These are phyloP conservation scores for Dreissena polymorpha DNA, from an alignment of 1,140 invertebrate species.

Conservation along the genomic window DNA sequence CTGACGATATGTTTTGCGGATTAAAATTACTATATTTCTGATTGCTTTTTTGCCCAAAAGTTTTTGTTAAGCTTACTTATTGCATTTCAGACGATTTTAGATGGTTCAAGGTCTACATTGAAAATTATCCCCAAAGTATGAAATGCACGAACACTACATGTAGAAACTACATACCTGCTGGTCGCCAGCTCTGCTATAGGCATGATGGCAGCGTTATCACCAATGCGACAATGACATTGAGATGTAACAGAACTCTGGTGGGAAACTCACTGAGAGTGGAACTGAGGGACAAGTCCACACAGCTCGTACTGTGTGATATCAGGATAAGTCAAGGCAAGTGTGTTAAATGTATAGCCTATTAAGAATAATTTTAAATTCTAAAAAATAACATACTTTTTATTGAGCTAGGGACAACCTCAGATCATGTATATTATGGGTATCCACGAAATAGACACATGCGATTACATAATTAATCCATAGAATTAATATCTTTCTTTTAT, in stretches of 20 bases:
- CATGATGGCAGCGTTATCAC: neutral
- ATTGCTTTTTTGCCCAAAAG: too few species aligned
- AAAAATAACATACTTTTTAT: neutral
- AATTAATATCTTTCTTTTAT: neutral
- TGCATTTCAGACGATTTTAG: slow-evolving; percentile 15
- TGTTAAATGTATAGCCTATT: neutral
- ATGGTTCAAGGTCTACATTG: slow-evolving; percentile 5
- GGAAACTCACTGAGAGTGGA: slow-evolving; percentile 23
- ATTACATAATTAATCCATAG: neutral
- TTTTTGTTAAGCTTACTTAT: too few species aligned
- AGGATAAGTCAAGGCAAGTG: slow-evolving; percentile 13
- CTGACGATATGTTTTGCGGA: too few species aligned
- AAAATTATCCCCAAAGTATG: neutral
- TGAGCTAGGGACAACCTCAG: too few species aligned
- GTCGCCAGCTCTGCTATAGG: slow-evolving; percentile 3
- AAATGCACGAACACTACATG: too few species aligned
- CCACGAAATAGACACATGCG: too few species aligned
- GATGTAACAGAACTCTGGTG: slow-evolving; percentile 2
- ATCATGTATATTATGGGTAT: neutral
- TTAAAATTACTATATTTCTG: too few species aligned
- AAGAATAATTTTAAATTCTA: too few species aligned
- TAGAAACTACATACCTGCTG: neutral
- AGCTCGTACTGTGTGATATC: slow-evolving; percentile 26
- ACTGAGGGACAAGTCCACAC: neutral
- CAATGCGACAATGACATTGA: neutral